These are phyloP conservation scores for Plagodis dolabraria DNA, from an alignment of 2,888 invertebrate species.

Conservation along the genomic window DNA sequence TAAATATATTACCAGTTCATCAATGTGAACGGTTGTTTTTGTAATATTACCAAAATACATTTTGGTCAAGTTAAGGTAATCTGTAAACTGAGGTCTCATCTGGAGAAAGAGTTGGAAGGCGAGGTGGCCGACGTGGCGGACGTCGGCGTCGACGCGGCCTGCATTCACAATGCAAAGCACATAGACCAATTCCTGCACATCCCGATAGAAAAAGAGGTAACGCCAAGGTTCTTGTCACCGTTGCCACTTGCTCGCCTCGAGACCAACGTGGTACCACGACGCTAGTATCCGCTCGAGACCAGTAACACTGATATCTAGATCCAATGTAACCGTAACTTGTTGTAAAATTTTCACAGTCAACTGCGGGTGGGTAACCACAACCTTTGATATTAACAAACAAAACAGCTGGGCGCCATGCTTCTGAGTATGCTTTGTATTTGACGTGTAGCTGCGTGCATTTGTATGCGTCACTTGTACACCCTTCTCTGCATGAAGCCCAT, in stretches of 20 bases:
- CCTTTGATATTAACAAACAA: constrained; percentile 93
- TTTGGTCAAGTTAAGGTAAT: constrained; percentile 56
- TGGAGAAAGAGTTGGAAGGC: constrained; percentile 82
- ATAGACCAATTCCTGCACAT: constrained; percentile 93
- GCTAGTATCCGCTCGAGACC: constrained; percentile 91
- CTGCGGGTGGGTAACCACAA: constrained; percentile 92
- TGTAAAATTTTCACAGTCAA: constrained; percentile 91
- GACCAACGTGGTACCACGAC: constrained; percentile 94
- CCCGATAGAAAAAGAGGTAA: constrained; percentile 93
- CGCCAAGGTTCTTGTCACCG: constrained; percentile 93
- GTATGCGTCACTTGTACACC: constrained; percentile 92
- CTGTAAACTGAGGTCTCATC: constrained; percentile 81
- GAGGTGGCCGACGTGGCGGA: constrained; percentile 87
- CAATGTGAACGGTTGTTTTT: too few relatives aligned
- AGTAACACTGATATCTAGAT: constrained; percentile 87
- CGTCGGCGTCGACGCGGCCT: constrained; percentile 88
- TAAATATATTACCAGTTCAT: too few relatives aligned
- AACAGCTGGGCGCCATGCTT: constrained; percentile 85
- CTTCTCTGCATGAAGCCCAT: constrained; percentile 92
- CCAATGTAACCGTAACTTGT: constrained; percentile 88
- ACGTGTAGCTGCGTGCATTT: constrained; percentile 88
- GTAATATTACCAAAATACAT: constrained; percentile 5
- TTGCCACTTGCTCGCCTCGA: constrained; percentile 91
- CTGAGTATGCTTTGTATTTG: constrained; percentile 80
- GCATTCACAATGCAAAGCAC: constrained; percentile 95